phyloP scores from a whole-genome alignment of 2,888 invertebrate genomes.

The Selenia dentaria region DNA sequence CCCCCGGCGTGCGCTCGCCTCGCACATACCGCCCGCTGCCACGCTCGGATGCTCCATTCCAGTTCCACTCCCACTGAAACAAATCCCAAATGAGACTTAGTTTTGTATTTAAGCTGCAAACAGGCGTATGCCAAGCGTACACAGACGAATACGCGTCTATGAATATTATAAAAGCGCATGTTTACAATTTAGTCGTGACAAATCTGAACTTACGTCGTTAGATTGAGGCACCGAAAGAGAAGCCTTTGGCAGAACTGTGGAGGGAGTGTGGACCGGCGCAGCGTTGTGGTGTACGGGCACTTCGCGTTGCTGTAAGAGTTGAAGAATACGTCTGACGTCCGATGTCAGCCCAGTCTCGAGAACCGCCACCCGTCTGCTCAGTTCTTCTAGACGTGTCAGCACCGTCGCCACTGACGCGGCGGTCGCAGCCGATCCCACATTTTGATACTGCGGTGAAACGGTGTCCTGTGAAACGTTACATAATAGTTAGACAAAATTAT shows the following conservation, averaged over 20 bases:
- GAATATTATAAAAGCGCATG: too few relatives aligned
- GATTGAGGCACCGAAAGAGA: constrained; percentile 74
- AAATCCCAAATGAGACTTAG: constrained; percentile 9
- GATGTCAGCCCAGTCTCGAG: constrained; percentile 89
- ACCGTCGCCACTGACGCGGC: constrained; percentile 81
- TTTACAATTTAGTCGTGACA: too few relatives aligned
- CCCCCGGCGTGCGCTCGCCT: constrained; percentile 74
- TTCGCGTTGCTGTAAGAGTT: constrained; percentile 84
- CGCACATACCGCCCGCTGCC: constrained; percentile 53
- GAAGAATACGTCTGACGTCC: constrained; percentile 90
- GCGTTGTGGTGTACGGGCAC: constrained; percentile 47
- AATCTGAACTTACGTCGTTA: constrained; percentile 55
- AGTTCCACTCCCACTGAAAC: constrained; percentile 74
- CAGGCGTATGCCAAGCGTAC: too few relatives aligned
- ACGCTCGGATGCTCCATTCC: constrained; percentile 60
- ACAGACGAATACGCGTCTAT: too few relatives aligned
- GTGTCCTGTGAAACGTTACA: constrained; percentile 57
- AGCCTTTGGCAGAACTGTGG: constrained; percentile 67
- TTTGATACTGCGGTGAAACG: constrained; percentile 77
- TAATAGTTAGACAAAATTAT: too few relatives aligned
- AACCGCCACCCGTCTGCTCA: constrained; percentile 87
- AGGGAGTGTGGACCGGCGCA: constrained; percentile 65
- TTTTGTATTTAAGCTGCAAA: too few relatives aligned
- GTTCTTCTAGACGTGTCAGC: constrained; percentile 87
- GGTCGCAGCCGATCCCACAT: constrained; percentile 64